A percentile compares a stretch with the other conserved stretches of the same genome.
These are phyloP conservation scores for Anolis sagrei DNA, from an alignment of 2,113 vertebrate species.

Conservation along the genomic window DNA sequence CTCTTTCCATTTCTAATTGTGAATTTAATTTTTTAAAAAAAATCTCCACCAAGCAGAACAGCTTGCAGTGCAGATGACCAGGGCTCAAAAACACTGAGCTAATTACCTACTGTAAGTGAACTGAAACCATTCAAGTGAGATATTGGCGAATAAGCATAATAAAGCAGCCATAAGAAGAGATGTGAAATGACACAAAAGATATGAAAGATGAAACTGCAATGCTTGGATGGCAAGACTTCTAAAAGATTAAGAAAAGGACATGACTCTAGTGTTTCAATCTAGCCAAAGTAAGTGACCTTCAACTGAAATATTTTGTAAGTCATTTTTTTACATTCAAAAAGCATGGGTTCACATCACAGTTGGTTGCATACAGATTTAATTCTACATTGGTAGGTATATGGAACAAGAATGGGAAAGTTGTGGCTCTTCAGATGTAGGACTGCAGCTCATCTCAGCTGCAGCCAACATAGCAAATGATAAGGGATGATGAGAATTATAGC, in stretches of 20 bases:
- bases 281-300: constrained; percentile 48
- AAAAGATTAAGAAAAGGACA: constrained; percentile 60
- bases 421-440: neutral
- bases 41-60: constrained; percentile 13
- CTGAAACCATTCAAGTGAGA: constrained; percentile 57
- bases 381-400: neutral
- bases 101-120: constrained; percentile 63
- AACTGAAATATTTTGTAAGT: constrained; percentile 57
- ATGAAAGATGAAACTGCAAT: constrained; percentile 59
- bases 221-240: constrained; percentile 41
- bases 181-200: constrained; percentile 67
- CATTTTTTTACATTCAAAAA: constrained; percentile 47
- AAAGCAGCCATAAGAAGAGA: constrained; percentile 52
- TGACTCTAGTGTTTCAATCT: constrained; percentile 54
- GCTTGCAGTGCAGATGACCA: constrained; percentile 47
- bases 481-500: no score
- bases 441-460: no score
- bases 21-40: constrained; percentile 1
- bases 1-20: constrained; percentile 33
- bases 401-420: neutral
- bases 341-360: neutral
- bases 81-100: constrained; percentile 47
- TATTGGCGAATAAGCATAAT: constrained; percentile 60
- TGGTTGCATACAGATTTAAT: neutral
- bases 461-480: no score